phyloP scores from a whole-genome alignment of 2,797 vertebrate genomes.

The Spheniscus humboldti region DNA sequence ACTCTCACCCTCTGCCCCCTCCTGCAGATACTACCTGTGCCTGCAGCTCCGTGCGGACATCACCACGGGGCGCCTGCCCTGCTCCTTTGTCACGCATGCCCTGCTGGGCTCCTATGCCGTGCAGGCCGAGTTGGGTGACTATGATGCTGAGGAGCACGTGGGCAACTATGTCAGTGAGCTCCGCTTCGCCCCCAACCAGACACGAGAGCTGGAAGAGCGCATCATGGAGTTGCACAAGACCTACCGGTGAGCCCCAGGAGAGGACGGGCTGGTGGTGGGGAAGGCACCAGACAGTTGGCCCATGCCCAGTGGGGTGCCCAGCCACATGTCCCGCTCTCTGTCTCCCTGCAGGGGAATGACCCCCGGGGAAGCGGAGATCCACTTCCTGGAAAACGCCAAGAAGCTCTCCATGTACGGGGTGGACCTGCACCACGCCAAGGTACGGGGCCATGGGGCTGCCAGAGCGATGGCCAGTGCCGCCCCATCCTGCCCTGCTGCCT shows the following conservation, averaged over 20 bases:
- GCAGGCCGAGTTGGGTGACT: conserved; percentile 93
- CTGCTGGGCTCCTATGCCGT: conserved; percentile 94
- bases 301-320: fast-evolving
- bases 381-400: conserved; percentile 98
- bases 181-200: conserved; percentile 95
- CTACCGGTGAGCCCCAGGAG: conserved; percentile 80
- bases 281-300: background rate
- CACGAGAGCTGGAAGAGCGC: conserved; percentile 92
- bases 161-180: conserved; percentile 91
- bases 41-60: conserved; percentile 96
- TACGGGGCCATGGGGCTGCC: conserved; percentile 28
- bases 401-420: conserved; percentile 99
- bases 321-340: background rate
- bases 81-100: conserved; percentile 96
- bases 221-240: conserved; percentile 95
- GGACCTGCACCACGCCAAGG: conserved; percentile 97
- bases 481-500: background rate
- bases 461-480: background rate
- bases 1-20: background rate
- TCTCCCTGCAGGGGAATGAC: conserved; percentile 88
- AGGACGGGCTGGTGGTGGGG: background rate
- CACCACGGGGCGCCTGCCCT: conserved; percentile 91
- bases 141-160: conserved; percentile 87
- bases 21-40: conserved; percentile 93
- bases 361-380: conserved; percentile 95